Percentiles rank a stretch among this genome's conserved stretches.
phyloP scores from a whole-genome alignment of 2,797 vertebrate genomes.

The Botia almorhae region DNA sequence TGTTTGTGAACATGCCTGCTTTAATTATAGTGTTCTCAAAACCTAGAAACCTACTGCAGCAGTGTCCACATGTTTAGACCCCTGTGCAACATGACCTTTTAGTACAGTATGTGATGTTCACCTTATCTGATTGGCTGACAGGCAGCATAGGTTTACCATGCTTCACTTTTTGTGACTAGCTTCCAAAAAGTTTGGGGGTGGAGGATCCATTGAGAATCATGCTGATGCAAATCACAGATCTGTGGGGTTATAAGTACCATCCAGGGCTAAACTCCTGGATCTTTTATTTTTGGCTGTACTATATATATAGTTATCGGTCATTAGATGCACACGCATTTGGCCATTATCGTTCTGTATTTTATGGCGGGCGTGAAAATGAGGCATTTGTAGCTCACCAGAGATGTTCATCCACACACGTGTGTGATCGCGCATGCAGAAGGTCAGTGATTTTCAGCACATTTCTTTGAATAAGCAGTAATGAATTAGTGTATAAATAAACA shows the following conservation, averaged over 20 bases:
- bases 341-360: background rate
- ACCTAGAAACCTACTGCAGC: slow-evolving; percentile 45
- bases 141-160: no score
- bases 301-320: background rate
- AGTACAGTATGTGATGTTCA: background rate
- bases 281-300: background rate
- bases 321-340: background rate
- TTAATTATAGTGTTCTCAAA: slow-evolving; percentile 44
- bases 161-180: no score
- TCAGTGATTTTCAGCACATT: background rate
- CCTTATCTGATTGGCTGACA: no score
- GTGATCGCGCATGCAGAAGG: slow-evolving; percentile 1
- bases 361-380: background rate
- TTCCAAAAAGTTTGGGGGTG: no score
- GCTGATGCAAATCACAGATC: background rate
- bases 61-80: background rate
- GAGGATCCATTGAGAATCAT: no score
- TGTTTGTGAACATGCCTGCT: slow-evolving; percentile 33
- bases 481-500: slow-evolving; percentile 42
- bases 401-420: background rate
- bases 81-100: background rate
- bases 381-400: background rate
- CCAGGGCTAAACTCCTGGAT: background rate
- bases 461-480: background rate
- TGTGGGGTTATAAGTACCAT: background rate